Evolutionary conservation across 2,113 vertebrate genomes (phyloP), one percentile per base, ranked within the genome.

Genomic region (Burhinus oedicnemus): DNA sequence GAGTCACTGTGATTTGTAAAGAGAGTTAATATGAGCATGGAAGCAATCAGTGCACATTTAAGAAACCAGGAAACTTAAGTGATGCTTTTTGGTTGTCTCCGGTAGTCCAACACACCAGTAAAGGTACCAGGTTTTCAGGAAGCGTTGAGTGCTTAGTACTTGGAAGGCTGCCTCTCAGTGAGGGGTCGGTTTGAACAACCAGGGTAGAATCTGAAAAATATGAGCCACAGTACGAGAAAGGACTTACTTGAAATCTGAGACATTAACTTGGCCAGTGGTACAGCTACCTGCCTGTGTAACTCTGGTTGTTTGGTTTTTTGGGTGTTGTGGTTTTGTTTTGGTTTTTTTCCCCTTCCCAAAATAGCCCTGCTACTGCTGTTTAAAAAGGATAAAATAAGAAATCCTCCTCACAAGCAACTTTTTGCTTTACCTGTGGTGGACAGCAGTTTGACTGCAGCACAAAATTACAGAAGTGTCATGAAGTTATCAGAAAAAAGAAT

Each of bases 11-110:
- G 85, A 78, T 52, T 32, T 54, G n/a, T 87, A 36, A 89, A 42
- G 47, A 76, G 71, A 38, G n/a, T 65, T 51, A 12, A 4, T 75
- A 40, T 0, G 1, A 49, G 13, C 40, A 4, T 21, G 12, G 89
- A 44, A 75, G 64, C 8, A 25, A 9, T 64, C 5, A 2, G 32
- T 57, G 22, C 45, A 23, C 0, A 0, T 62, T 0, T 4, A 79
- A 74, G 86, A 74, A 68, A 30, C 12, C 18, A 29, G 36, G 72
- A 49, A 49, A 34, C 1, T 0, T 54, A 64, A 22, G 34, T 23
- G 44, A 13, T 11, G 8, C 38, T 51, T 52, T 54, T 58, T 76
- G 32, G 5, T 47, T 75, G 62, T 65, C 34, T 84, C 23, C 61
- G 5, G 8, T 38, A 79, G 29, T 44, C 45, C 34, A 22, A 15